Conservation (phyloP, 1,140 invertebrate genomes). For the Lasaia peninsularis region DNA sequence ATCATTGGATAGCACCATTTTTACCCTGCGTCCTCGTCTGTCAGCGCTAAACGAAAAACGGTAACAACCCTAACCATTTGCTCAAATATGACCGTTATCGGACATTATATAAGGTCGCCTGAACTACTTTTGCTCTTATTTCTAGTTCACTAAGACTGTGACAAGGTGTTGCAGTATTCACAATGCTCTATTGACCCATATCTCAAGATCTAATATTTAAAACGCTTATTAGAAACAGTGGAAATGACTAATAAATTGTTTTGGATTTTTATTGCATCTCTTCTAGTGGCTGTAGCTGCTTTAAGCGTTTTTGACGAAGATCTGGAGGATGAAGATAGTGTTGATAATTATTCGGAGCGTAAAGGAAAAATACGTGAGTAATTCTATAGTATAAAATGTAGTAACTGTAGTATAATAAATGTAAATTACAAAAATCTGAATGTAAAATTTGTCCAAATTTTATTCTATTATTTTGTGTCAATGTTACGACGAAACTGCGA, state of each 20-base stretch:
- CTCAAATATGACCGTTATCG: constrained; percentile 65
- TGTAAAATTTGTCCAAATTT: too few relatives aligned
- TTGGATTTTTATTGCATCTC: constrained; percentile 32
- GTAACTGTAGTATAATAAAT: too few relatives aligned
- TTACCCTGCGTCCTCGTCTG: constrained; percentile 30
- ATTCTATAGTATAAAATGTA: too few relatives aligned
- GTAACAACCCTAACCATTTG: constrained; percentile 54
- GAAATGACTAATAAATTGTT: constrained; percentile 42
- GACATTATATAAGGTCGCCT: constrained; percentile 55
- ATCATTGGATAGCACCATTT: constrained; percentile 31
- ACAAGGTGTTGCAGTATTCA: background rate
- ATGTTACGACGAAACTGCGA: too few relatives aligned
- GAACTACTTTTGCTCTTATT: constrained; percentile 41
- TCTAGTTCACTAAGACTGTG: constrained; percentile 13
- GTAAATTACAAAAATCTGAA: background rate
- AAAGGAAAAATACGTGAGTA: constrained; percentile 60
- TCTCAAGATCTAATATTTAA: background rate
- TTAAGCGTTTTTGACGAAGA: constrained; percentile 39
- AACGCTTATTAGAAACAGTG: constrained; percentile 4
- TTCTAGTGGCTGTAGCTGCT: constrained; percentile 38
- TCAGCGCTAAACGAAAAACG: constrained; percentile 53
- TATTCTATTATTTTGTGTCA: too few relatives aligned
- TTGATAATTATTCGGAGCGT: constrained; percentile 29
- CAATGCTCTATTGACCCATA: background rate
- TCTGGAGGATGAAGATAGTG: constrained; percentile 26